phyloP scores from a whole-genome alignment of 2,888 invertebrate species.

The Cantharis lateralis region DNA sequence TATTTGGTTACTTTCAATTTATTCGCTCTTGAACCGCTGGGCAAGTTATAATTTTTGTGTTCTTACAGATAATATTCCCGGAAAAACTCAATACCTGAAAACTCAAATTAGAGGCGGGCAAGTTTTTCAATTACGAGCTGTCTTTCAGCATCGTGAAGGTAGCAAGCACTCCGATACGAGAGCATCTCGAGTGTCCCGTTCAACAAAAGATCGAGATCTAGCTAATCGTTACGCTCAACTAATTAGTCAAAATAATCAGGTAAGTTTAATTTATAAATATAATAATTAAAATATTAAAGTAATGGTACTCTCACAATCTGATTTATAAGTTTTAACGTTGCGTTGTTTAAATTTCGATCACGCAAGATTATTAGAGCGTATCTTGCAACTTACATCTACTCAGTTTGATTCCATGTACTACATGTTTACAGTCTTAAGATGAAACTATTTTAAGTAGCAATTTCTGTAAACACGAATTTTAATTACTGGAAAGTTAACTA shows the following conservation, averaged over 20 bases:
- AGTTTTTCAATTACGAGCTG: slow-evolving; percentile 72
- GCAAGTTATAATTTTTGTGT: not conserved
- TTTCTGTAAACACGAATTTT: slow-evolving; percentile 17
- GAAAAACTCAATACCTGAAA: slow-evolving; percentile 64
- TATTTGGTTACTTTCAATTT: too few species aligned
- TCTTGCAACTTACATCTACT: not conserved
- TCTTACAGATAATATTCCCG: slow-evolving; percentile 40
- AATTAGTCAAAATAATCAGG: slow-evolving; percentile 74
- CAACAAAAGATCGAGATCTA: slow-evolving; percentile 56
- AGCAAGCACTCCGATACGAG: slow-evolving; percentile 41
- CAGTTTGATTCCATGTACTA: slow-evolving; percentile 10
- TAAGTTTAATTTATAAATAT: slow-evolving; percentile 43
- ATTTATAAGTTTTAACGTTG: not conserved
- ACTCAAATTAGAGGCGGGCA: slow-evolving; percentile 75
- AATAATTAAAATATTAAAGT: not conserved
- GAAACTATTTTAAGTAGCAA: slow-evolving; percentile 17
- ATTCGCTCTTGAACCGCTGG: too few species aligned
- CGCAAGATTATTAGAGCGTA: slow-evolving; percentile 18
- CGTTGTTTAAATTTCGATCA: not conserved
- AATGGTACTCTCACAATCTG: not conserved
- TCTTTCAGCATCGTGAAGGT: slow-evolving; percentile 71
- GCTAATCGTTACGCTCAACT: slow-evolving; percentile 71
- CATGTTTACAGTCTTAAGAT: slow-evolving; percentile 20
- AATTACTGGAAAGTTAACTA: slow-evolving; percentile 19
- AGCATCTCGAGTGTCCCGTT: slow-evolving; percentile 44